Evolutionary conservation across 2,797 vertebrate genomes (phyloP).

Genomic region (Acridotheres tristis): DNA sequence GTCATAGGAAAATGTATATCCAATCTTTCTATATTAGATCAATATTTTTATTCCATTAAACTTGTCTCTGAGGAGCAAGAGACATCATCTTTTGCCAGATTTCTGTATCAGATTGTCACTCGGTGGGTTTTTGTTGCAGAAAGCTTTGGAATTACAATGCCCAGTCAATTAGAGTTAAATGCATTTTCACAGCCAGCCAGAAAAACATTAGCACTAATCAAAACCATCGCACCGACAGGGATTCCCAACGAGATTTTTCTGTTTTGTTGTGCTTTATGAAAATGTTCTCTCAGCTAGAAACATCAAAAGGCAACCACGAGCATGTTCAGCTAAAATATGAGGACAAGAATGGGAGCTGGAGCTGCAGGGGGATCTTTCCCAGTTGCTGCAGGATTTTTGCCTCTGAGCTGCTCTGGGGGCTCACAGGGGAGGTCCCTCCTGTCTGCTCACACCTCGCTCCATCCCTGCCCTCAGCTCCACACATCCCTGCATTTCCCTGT

Average conservation of each 20-base stretch:
- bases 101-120: slow-evolving; percentile 68
- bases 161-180: slow-evolving; percentile 80
- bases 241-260: slow-evolving; percentile 47
- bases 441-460: neutral
- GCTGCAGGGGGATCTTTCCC: neutral
- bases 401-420: neutral
- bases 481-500: rapidly evolving
- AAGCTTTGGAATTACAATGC: slow-evolving; percentile 76
- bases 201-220: slow-evolving; percentile 81
- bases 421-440: neutral
- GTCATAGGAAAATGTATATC: slow-evolving; percentile 56
- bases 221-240: slow-evolving; percentile 57
- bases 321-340: neutral
- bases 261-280: slow-evolving; percentile 36
- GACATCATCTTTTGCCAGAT: slow-evolving; percentile 61
- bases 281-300: slow-evolving; percentile 54
- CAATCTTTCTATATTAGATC: slow-evolving; percentile 65
- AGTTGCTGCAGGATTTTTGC: neutral
- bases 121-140: slow-evolving; percentile 65
- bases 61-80: slow-evolving; percentile 39
- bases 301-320: slow-evolving; percentile 45
- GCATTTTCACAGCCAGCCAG: slow-evolving; percentile 80
- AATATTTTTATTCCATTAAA: slow-evolving; percentile 70
- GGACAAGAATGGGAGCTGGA: neutral
- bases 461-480: neutral